Evolutionary conservation across 2,797 vertebrate species (phyloP), one percentile per base, ranked within the genome.

Genomic region (Euthynnus affinis): DNA sequence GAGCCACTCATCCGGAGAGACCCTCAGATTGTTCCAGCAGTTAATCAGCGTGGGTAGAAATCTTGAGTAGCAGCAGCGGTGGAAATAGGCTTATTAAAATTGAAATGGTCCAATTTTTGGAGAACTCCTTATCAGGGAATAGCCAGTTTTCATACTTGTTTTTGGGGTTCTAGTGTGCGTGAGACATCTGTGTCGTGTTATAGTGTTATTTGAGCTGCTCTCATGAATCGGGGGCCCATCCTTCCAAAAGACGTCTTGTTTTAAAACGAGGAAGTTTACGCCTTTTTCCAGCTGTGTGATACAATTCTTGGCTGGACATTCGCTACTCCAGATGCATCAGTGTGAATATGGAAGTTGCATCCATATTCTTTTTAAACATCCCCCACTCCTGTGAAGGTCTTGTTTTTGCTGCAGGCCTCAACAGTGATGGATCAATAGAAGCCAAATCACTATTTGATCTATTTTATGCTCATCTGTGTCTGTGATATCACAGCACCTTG

Each of bases 1-100:
- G 67, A 86, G 71, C 60, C 82, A 79, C 44, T 92, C 85, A 84
- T 71, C 66, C 84, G 65, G 74, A 86, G 77, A 89, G 71, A 82
- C 66, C 72, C 74, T 81, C 40, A 37, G 74, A 89, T 84, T 77
- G 65, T 74, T 81, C 62, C 65, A 70, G 75, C 60, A 29, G 69
- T 80, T 80, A 66, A 52, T 61, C 71, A 68, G 69, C 58, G 40
- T 71, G 65, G 46, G 61, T 25, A 44, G 66, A 67, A 78, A 68
- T 73, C 58, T 55, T 60, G 25, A 82, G 62, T 3, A 61, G 75
- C 52, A 70, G 60, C 25, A 13, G 74, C 15, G 1, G 29, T n/a
- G 32, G 74, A 81, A 67, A 68, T 10, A 3, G 7, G 29, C 32
- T 80, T 42, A 64, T 72, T 78, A 61, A 59, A 29, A 59, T 46